Evolutionary conservation across 2,888 invertebrate species (phyloP).

Genomic region (Spodoptera littoralis): DNA sequence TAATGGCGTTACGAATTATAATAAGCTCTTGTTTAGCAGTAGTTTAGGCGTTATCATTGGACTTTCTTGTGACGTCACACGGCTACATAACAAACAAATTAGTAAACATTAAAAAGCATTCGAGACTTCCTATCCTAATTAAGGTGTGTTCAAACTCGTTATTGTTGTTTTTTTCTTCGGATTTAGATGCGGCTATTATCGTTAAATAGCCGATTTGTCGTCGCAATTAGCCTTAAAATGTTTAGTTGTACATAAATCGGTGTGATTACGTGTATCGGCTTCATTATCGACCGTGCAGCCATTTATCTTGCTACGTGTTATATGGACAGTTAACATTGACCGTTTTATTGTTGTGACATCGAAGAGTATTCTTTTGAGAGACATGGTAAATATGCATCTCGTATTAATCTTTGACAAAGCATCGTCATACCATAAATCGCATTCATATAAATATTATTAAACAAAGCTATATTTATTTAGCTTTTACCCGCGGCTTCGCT

Average conservation of each 20-base stretch:
- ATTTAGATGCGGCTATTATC: slow-evolving; percentile 80
- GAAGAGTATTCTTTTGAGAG: not conserved
- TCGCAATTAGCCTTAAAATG: slow-evolving; percentile 82
- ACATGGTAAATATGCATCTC: slow-evolving; percentile 5
- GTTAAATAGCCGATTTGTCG: slow-evolving; percentile 76
- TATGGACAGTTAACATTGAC: slow-evolving; percentile 18
- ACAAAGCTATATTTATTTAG: no score
- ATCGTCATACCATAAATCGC: not conserved
- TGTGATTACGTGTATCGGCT: slow-evolving; percentile 67
- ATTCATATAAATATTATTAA: no score
- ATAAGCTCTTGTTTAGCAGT: slow-evolving; percentile 52
- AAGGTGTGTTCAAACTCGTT: slow-evolving; percentile 72
- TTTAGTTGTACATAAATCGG: slow-evolving; percentile 71
- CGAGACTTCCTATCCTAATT: slow-evolving; percentile 83
- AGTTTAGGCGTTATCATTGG: slow-evolving; percentile 52
- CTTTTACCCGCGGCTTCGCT: no score
- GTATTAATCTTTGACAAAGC: not conserved
- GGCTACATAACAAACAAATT: slow-evolving; percentile 76
- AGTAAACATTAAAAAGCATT: slow-evolving; percentile 80
- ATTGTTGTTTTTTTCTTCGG: slow-evolving; percentile 67
- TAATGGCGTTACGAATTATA: slow-evolving; percentile 55
- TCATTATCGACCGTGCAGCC: slow-evolving; percentile 54
- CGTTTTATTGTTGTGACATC: slow-evolving; percentile 27
- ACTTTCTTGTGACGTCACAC: slow-evolving; percentile 55
- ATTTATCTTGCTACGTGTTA: slow-evolving; percentile 46